Conservation (phyloP, 2,113 vertebrate genomes). For the Sylvicapra grimmia region DNA sequence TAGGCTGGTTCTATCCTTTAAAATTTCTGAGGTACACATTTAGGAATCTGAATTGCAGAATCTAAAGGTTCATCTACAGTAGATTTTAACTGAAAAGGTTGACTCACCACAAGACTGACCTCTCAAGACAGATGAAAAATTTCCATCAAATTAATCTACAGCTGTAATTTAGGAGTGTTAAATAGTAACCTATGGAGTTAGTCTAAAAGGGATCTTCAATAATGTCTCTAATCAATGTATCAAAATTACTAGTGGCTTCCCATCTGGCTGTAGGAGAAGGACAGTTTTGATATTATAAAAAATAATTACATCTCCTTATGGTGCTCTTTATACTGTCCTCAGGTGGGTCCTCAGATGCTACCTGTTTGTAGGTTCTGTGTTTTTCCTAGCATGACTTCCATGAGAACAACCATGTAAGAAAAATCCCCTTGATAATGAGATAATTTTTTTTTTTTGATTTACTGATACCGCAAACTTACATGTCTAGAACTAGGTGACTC, state of each 20-base stretch:
- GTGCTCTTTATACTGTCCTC: background rate
- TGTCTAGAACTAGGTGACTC: background rate
- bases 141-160: conserved; percentile 19
- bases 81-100: background rate
- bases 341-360: background rate
- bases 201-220: background rate
- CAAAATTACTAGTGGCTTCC: background rate
- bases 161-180: background rate
- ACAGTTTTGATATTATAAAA: background rate
- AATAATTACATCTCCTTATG: background rate
- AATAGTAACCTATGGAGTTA: background rate
- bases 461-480: background rate
- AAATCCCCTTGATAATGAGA: background rate
- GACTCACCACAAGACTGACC: background rate
- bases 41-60: background rate
- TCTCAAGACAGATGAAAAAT: conserved; percentile 3
- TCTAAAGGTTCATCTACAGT: background rate
- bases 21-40: background rate
- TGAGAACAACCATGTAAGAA: background rate
- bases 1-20: background rate
- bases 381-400: background rate
- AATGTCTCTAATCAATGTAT: background rate
- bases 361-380: background rate
- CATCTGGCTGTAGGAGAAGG: background rate
- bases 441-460: background rate